phyloP scores from a whole-genome alignment of 2,888 invertebrate genomes.

The Salpingus planirostris region DNA sequence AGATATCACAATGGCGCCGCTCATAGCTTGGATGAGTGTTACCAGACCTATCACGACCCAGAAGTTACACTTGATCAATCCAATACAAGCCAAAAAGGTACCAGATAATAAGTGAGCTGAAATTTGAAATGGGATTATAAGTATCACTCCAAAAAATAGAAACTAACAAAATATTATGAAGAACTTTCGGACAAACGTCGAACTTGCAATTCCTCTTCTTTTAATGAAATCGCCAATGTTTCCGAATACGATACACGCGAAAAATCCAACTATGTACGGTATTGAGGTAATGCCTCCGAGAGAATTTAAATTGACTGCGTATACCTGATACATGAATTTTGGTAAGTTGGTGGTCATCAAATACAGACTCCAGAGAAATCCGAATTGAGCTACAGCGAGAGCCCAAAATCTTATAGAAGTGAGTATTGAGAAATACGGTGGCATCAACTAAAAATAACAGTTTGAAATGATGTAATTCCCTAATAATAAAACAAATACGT shows the following conservation, averaged over 20 bases:
- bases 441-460: too few species aligned
- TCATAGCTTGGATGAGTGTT: conserved; percentile 8
- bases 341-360: conserved; percentile 20
- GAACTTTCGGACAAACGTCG: conserved; percentile 21
- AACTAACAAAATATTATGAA: conserved; percentile 29
- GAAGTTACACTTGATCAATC: conserved; percentile 6
- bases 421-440: conserved; percentile 22
- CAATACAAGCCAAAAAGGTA: not conserved
- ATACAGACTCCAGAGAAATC: conserved; percentile 25
- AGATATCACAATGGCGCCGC: conserved; percentile 10
- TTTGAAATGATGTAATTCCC: too few species aligned
- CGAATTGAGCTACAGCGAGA: conserved; percentile 20
- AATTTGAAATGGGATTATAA: conserved; percentile 4
- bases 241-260: conserved; percentile 23
- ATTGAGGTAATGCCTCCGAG: conserved; percentile 25
- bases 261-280: conserved; percentile 24
- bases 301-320: conserved; percentile 23
- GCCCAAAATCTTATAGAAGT: conserved; percentile 22
- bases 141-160: too few species aligned
- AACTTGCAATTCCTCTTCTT: conserved; percentile 16
- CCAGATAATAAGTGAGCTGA: conserved; percentile 6
- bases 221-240: conserved; percentile 23
- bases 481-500: too few species aligned
- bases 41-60: conserved; percentile 7
- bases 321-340: conserved; percentile 21